Evolutionary conservation across 2,797 vertebrate genomes (phyloP).

Genomic region (Graptemys geographica): DNA sequence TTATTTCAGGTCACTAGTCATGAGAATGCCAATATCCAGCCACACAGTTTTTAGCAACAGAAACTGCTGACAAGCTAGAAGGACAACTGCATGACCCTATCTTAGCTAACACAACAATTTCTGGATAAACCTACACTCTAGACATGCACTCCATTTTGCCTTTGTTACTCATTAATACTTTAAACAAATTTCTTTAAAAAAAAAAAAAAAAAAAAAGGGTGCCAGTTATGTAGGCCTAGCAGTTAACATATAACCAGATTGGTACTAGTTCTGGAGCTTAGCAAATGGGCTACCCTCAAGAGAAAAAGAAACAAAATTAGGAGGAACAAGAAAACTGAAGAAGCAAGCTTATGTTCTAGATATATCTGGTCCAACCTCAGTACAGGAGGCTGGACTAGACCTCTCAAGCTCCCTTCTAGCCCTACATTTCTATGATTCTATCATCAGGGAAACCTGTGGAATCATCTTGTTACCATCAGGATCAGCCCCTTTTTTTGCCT

Average conservation of each 20-base stretch:
- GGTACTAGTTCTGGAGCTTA: background rate
- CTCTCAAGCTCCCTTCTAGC: background rate
- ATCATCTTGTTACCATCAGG: background rate
- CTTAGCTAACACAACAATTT: background rate
- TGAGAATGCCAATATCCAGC: background rate
- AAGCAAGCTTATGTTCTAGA: background rate
- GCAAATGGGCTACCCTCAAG: background rate
- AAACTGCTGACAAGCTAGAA: background rate
- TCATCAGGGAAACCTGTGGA: background rate
- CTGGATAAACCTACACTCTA: background rate
- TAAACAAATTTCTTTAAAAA: background rate
- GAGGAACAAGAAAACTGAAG: background rate
- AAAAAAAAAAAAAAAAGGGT: background rate
- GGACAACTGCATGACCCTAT: background rate
- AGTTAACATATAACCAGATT: background rate
- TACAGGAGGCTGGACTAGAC: background rate
- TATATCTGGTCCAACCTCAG: background rate
- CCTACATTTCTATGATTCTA: background rate
- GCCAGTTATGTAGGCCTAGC: background rate
- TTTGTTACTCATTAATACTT: background rate
- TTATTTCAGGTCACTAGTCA: background rate
- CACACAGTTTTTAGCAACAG: background rate
- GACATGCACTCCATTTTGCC: background rate
- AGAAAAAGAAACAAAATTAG: background rate
- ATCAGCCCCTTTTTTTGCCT: background rate